Conservation (phyloP, 2,797 vertebrate species). For the Podargus strigoides region DNA sequence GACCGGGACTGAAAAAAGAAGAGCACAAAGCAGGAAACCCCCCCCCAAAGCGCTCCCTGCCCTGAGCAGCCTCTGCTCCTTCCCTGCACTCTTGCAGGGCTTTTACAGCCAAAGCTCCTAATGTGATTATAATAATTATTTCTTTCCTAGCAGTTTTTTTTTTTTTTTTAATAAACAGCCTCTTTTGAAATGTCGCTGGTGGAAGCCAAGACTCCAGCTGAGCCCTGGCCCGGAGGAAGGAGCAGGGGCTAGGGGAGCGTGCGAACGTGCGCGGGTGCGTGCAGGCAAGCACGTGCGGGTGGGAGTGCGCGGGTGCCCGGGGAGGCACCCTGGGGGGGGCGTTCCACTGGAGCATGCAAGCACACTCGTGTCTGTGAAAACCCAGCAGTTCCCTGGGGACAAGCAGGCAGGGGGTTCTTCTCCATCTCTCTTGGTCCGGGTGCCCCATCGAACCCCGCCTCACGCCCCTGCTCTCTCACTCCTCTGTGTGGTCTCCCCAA, state of each 20-base stretch:
- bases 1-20: slow-evolving; percentile 35
- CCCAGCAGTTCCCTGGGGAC: background rate
- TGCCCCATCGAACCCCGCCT: background rate
- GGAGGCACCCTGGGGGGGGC: background rate
- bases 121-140: slow-evolving; percentile 76
- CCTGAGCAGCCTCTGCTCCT: background rate
- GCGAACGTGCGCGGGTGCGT: background rate
- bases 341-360: fast-evolving
- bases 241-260: slow-evolving; percentile 18
- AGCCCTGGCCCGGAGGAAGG: slow-evolving; percentile 25
- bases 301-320: fast-evolving
- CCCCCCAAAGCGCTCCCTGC: background rate
- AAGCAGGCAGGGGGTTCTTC: background rate
- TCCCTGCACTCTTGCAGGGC: slow-evolving; percentile 12
- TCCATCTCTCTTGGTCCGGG: background rate
- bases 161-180: slow-evolving; percentile 47
- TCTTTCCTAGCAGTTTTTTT: slow-evolving; percentile 60
- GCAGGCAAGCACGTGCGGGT: background rate
- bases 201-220: slow-evolving; percentile 58
- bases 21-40: background rate
- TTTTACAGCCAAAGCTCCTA: slow-evolving; percentile 73
- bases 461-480: background rate
- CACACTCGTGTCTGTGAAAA: background rate
- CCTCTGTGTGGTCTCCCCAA: slow-evolving; percentile 52
- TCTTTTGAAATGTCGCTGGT: slow-evolving; percentile 62